Conservation (phyloP, 2,888 invertebrate genomes). For the Apotomis capreana region DNA sequence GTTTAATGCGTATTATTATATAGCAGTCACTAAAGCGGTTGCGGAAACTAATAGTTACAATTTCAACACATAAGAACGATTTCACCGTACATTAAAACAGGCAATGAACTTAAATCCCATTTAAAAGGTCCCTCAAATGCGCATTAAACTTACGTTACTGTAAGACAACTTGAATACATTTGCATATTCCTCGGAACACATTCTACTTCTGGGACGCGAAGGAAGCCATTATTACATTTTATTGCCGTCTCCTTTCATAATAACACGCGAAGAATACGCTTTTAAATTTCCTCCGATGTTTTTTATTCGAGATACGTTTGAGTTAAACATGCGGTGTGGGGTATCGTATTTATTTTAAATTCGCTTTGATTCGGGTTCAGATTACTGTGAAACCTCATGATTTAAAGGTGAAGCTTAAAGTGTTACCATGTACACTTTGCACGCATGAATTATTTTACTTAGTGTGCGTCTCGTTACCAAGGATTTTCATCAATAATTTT, state of each 20-base stretch:
- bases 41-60: too few relatives aligned
- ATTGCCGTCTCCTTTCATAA: constrained; percentile 41
- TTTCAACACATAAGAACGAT: neutral
- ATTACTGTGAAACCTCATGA: constrained; percentile 1
- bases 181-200: constrained; percentile 35
- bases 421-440: neutral
- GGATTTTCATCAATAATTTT: too few relatives aligned
- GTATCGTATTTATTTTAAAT: constrained; percentile 11
- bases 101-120: constrained; percentile 14
- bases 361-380: constrained; percentile 2
- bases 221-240: constrained; percentile 42
- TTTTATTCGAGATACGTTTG: constrained; percentile 25
- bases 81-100: neutral
- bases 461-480: too few relatives aligned
- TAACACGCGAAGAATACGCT: constrained; percentile 40
- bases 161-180: constrained; percentile 39
- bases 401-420: neutral
- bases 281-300: constrained; percentile 33
- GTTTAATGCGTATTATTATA: too few relatives aligned
- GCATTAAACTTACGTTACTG: constrained; percentile 36
- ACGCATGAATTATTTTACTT: too few relatives aligned
- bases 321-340: constrained; percentile 4
- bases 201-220: constrained; percentile 30
- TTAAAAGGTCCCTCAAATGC: constrained; percentile 23
- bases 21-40: too few relatives aligned